Evolutionary conservation across 2,888 invertebrate genomes (phyloP), one percentile per base, ranked within the genome.

Genomic region (Drosophila basisetae): DNA sequence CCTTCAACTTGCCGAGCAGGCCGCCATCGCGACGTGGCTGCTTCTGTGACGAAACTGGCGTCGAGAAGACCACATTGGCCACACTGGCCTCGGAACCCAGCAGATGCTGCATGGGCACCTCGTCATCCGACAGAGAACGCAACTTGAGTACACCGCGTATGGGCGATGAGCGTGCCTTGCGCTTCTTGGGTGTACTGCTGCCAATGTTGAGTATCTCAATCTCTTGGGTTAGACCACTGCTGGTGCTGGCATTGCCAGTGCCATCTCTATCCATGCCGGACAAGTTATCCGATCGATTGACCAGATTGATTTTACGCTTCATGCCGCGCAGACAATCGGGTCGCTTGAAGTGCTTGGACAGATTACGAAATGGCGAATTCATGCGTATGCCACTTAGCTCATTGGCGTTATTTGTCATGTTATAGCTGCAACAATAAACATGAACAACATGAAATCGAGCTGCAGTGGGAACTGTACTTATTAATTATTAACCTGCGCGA

Each of bases 61-160:
- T 97, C 7, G 97, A 97, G 88, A 97, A 97, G 73, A 96, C 97
- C 0, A 97, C 96, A 76, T 96, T 96, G 0, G 94, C 88, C 13
- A 91, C 76, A 74, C 89, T 91, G 0, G 80, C 55, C 35, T 93
- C 94, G 78, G 94, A 94, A 54, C 94, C 94, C 77, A 95, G 94
- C 80, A 94, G 94, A 81, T 95, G 94, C 30, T 82, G 91, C 59
- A 91, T 82, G 76, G 95, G 95, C 85, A 95, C 94, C 82, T 95
- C 95, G 73, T 95, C 95, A 89, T 95, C 95, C 4, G 95, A 95
- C 1, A 93, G 94, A 91, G 95, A 95, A 80, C 95, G 95, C 78
- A 95, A 94, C 92, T 95, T 95, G 22, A 95, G 90, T 4, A 95
- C 95, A 31, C 95, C 95, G 81, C 95, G 95, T 30, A 92, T 87